Base-by-base conservation (phyloP, 2,888 invertebrate genomes). In the Gymnoscelis rufifasciata region DNA sequence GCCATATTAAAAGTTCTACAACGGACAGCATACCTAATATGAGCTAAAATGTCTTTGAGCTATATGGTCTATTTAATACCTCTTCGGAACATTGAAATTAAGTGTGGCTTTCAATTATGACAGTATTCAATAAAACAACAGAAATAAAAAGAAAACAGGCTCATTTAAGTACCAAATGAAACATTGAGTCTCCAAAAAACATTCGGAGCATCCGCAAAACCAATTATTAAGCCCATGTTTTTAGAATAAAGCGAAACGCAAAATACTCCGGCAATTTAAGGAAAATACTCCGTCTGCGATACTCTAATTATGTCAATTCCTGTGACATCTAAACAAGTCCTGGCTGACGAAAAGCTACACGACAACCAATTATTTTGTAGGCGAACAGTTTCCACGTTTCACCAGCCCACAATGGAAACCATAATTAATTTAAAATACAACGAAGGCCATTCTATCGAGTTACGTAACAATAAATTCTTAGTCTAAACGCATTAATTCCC, bases 361-460 rank as follows among this genome's bases (percentile, higher is more conserved):
- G 56, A 59, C 64, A 67, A 66, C 52, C 62, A 68, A 70, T 69
- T 68, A 68, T 63, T 57, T 55, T 40, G 41, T 39, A 41, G 52
- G 60, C 59, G 58, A 54, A 54, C 58, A n/a, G n/a, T n/a, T n/a
- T n/a, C n/a, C n/a, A n/a, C 52, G 19, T 5, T 19, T 19, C 19
- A 43, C 40, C 43, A 38, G 41, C 38, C 48, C 52, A 47, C 54
- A 31, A 48, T 55, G 47, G 52, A 24, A 51, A 44, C 51, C 54
- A 46, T 59, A 65, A 71, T 73, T 67, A 71, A 73, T 68, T 69
- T 62, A 57, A 50, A 62, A 71, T 68, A 66, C 19, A 19, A 68
- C 59, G 59, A 35, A 57, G 59, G 62, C 59, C 68, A 63, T 62
- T 60, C 68, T 62, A 65, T 63, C 54, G 58, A 60, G 64, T 64